A percentile compares a stretch with the other conserved stretches of the same genome.
These are phyloP conservation scores for Motacilla alba DNA, from an alignment of 2,113 vertebrate species.

Conservation along the genomic window DNA sequence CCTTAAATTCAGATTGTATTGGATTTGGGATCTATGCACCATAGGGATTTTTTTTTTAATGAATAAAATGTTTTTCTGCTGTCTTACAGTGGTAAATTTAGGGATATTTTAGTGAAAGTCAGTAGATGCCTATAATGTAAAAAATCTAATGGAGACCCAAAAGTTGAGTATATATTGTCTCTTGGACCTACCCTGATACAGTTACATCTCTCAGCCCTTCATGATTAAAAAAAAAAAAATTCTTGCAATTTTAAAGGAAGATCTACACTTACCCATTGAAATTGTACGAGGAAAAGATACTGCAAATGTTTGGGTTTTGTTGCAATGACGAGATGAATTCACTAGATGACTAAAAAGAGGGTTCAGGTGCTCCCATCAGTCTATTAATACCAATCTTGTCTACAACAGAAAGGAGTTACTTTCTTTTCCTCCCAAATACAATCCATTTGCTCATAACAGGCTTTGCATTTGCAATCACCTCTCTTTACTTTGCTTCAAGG, in stretches of 20 bases:
- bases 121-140: not conserved
- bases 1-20: slow-evolving; percentile 12
- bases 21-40: not conserved
- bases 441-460: not conserved
- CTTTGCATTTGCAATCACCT: not conserved
- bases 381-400: not conserved
- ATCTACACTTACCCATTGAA: not conserved
- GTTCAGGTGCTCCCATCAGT: not conserved
- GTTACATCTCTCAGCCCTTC: not conserved
- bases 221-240: not conserved
- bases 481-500: not conserved
- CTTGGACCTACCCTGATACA: not conserved
- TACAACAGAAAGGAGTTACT: not conserved
- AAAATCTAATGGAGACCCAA: not conserved
- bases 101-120: not conserved
- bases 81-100: not conserved
- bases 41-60: not conserved
- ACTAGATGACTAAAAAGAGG: not conserved
- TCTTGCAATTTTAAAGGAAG: not conserved
- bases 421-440: not conserved
- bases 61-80: not conserved
- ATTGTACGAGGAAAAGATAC: not conserved
- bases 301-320: not conserved
- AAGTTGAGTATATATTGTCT: not conserved
- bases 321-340: not conserved